phyloP scores from a whole-genome alignment of 2,888 invertebrate genomes.

The Macrosoma leucophasiata region DNA sequence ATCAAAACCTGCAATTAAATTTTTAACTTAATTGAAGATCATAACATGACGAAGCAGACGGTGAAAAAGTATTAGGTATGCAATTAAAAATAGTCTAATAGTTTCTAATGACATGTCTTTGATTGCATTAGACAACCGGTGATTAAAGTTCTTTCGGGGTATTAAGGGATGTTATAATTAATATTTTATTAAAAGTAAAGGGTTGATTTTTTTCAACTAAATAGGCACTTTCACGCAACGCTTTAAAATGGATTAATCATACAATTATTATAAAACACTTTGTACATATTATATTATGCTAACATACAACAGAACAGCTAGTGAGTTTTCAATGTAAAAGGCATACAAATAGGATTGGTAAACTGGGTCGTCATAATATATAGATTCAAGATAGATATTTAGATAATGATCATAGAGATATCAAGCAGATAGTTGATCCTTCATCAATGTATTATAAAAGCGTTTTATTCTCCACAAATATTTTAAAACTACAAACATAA shows the following conservation, averaged over 20 bases:
- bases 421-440: too few relatives aligned
- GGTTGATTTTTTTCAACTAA: constrained; percentile 20
- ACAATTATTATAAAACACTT: too few relatives aligned
- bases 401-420: too few relatives aligned
- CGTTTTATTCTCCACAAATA: too few relatives aligned
- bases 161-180: constrained; percentile 37
- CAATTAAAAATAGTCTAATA: constrained; percentile 64
- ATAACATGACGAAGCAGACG: constrained; percentile 42
- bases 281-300: too few relatives aligned
- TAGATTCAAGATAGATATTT: too few relatives aligned
- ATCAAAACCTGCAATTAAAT: constrained; percentile 55
- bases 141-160: constrained; percentile 56
- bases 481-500: constrained; percentile 8
- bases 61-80: constrained; percentile 41
- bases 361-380: too few relatives aligned
- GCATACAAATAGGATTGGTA: background rate
- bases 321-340: too few relatives aligned
- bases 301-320: too few relatives aligned
- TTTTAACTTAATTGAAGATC: constrained; percentile 63
- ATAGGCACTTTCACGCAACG: constrained; percentile 1
- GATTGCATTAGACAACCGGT: constrained; percentile 59
- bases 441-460: too few relatives aligned
- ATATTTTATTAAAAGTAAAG: constrained; percentile 19
- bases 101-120: constrained; percentile 66
- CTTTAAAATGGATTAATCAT: background rate